Evolutionary conservation across 2,888 invertebrate species (phyloP), one percentile per base, ranked within the genome.

Genomic region (Eristalis intricaria): DNA sequence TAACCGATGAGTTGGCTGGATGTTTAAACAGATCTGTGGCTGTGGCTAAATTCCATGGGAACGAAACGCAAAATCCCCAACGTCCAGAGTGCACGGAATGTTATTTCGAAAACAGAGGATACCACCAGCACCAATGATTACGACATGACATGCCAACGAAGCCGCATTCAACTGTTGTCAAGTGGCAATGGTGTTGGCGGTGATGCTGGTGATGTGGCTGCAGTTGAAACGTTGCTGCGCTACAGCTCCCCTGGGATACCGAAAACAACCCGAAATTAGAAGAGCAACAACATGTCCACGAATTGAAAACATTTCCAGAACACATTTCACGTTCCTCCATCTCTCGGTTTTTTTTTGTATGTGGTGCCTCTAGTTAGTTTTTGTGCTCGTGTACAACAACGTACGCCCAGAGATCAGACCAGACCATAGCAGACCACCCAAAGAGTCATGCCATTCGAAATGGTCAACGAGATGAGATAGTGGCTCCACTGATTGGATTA

Each of bases 261-360:
- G 71, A 75, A 71, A 86, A 83, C 60, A 83, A 69, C 66, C 40
- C 84, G 66, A 79, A 84, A 80, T 84, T 84, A 87, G 76, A 76
- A 68, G 80, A 87, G 71, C 84, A 76, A 84, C 76, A 84, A 84
- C 84, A 68, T 84, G 87, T 84, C 84, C 79, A 80, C 84, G 87
- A 84, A 80, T 87, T 76, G 87, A 84, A 84, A 84, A 87, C 87
- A 87, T 87, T 84, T 87, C 76, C 87, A 84, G 35, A 87, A 76
- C 79, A 87, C 64, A 80, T 87, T 83, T 79, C 38, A 79, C 56
- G 78, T 50, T 66, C 60, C 78, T 84, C 66, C 43, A 43, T 75
- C 60, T 43, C 22, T 70, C 40, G 43, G 35, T 80, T 71, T 64
- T 38, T 77, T 77, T 29, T 61, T 69, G n/a, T 22, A 50, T 50